Evolutionary conservation across 2,888 invertebrate species (phyloP).

Genomic region (Cephus rjabovi): DNA sequence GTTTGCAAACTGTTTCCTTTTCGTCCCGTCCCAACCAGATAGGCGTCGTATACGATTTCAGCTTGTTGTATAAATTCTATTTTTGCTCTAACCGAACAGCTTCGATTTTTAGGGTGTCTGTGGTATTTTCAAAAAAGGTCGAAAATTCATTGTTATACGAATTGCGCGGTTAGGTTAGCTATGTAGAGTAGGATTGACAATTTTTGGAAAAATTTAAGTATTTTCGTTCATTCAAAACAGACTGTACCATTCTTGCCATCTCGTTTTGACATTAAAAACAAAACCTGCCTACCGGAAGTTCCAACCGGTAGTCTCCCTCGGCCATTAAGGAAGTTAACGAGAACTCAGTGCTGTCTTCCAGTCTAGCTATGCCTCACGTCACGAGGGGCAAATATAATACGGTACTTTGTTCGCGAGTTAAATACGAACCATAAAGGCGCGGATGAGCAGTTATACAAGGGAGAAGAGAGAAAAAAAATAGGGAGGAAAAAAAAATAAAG

Average conservation of each 20-base stretch:
- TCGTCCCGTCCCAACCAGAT: background rate
- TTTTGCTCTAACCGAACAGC: background rate
- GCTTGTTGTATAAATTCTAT: background rate
- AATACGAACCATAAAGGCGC: background rate
- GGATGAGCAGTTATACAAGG: background rate
- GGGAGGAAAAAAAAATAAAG: background rate
- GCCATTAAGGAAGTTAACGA: background rate
- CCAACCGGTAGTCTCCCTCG: background rate
- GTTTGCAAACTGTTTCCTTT: background rate
- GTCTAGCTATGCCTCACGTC: background rate
- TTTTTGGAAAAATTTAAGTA: no score
- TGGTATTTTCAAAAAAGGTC: background rate
- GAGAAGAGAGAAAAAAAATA: background rate
- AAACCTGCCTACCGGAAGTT: background rate
- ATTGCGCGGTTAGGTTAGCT: background rate
- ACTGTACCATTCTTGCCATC: background rate
- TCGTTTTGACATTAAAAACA: background rate
- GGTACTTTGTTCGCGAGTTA: background rate
- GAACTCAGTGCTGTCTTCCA: background rate
- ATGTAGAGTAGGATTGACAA: background rate
- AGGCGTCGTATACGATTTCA: background rate
- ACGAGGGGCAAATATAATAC: background rate
- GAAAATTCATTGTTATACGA: background rate
- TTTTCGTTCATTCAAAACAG: background rate
- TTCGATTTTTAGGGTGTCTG: background rate